Evolutionary conservation across 2,888 invertebrate genomes (phyloP), one percentile per base, ranked within the genome.

Genomic region (Eumerus sabulonum): DNA sequence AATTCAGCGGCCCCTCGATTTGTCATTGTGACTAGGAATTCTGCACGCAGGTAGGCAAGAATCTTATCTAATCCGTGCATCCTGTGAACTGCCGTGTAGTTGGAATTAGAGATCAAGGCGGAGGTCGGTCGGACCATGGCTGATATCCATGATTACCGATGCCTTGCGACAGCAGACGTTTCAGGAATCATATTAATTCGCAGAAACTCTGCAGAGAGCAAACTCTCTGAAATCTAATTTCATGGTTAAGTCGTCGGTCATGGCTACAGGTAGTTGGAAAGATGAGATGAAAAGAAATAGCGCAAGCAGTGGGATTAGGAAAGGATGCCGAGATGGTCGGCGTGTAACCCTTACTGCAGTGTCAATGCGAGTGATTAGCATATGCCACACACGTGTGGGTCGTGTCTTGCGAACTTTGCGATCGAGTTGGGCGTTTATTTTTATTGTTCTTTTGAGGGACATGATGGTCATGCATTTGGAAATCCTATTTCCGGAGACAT

Each of bases 221-320:
- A n/a, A n/a, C n/a, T n/a, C n/a, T n/a, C n/a, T 77, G 62, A 73
- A 73, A 73, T 73, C 68, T 38, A 68, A 73, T 79, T 73, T 79
- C 63, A 79, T 50, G 73, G 73, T 73, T 63, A 59, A 59, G 47
- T 51, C 62, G 51, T 2, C 13, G 13, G 38, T 16, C 27, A 59
- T 66, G 72, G 14, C 56, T 18, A 14, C 63, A 68, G 77, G 63
- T 68, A 73, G 38, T 7, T 4, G 19, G 17, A 48, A 50, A 13
- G 63, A 76, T 59, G 50, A 62, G 4, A 60, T 38, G 14, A 36
- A 62, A 53, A 50, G 17, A 42, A 68, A 48, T 57, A 79, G 57
- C 67, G 48, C 67, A 62, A 47, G 44, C 53, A 48, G 73, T 63
- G 62, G 73, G 63, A 38, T 54, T 68, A 51, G 48, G 19, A 38